Evolutionary conservation across 1,140 invertebrate genomes (phyloP).

Genomic region (Laupala kohalensis): DNA sequence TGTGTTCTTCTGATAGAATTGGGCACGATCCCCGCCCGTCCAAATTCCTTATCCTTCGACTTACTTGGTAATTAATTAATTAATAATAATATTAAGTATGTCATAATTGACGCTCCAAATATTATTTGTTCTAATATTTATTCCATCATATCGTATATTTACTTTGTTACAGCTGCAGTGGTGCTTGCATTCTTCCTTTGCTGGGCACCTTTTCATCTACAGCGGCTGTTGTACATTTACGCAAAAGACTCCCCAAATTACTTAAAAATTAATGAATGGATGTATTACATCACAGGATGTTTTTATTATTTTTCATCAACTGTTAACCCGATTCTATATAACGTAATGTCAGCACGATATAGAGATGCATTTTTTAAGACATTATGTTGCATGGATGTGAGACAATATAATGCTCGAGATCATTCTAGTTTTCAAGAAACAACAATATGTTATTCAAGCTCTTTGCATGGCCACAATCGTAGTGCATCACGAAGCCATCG

Average conservation of each 20-base stretch:
- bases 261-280: conserved; percentile 56
- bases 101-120: too few species aligned
- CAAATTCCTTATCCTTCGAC: too few species aligned
- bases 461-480: neutral
- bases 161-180: conserved; percentile 62
- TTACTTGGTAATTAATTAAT: too few species aligned
- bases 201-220: conserved; percentile 93
- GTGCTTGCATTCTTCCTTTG: conserved; percentile 93
- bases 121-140: too few species aligned
- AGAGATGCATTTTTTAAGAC: conserved; percentile 63
- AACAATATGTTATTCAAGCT: neutral
- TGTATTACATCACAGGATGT: conserved; percentile 56
- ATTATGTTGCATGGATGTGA: conserved; percentile 33
- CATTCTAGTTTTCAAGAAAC: neutral
- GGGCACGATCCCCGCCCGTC: too few species aligned
- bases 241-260: conserved; percentile 43
- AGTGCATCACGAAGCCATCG: neutral
- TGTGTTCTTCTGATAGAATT: too few species aligned
- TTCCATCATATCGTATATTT: neutral
- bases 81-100: too few species aligned
- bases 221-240: conserved; percentile 65
- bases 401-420: neutral
- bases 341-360: conserved; percentile 79
- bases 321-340: conserved; percentile 83
- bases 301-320: conserved; percentile 81